phyloP scores from a whole-genome alignment of 2,797 vertebrate genomes.

The Leptoclinus maculatus region DNA sequence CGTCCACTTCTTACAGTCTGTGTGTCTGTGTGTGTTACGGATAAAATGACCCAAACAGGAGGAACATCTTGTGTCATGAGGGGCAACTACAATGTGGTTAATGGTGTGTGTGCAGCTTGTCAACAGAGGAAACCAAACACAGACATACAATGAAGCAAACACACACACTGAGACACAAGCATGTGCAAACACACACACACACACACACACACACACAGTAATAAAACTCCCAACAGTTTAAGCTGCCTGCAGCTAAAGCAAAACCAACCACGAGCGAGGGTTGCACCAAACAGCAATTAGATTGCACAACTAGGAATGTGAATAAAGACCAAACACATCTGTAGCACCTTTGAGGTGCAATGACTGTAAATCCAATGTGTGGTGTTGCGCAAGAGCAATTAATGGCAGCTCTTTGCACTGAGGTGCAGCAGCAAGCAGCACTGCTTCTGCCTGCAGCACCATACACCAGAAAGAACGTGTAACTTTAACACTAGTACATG shows the following conservation, averaged over 20 bases:
- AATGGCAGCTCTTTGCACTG: constrained; percentile 59
- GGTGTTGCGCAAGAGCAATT: constrained; percentile 56
- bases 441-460: neutral
- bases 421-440: constrained; percentile 28
- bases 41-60: neutral
- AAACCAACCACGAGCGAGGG: neutral
- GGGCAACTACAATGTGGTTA: neutral
- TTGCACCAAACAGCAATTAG: neutral
- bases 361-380: constrained; percentile 21
- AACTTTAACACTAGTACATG: too few relatives aligned
- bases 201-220: constrained; percentile 1
- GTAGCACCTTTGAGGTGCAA: constrained; percentile 24
- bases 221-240: neutral
- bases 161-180: neutral
- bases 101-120: constrained; percentile 19
- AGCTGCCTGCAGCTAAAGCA: neutral
- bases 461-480: neutral
- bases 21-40: too few relatives aligned
- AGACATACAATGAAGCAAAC: neutral
- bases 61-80: neutral
- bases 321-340: neutral
- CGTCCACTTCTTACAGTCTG: too few relatives aligned
- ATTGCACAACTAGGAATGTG: constrained; percentile 27
- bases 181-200: constrained; percentile 1
- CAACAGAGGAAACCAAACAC: neutral